Base-by-base conservation (phyloP, 2,888 invertebrate genomes). In the Boloria euphrosyne region DNA sequence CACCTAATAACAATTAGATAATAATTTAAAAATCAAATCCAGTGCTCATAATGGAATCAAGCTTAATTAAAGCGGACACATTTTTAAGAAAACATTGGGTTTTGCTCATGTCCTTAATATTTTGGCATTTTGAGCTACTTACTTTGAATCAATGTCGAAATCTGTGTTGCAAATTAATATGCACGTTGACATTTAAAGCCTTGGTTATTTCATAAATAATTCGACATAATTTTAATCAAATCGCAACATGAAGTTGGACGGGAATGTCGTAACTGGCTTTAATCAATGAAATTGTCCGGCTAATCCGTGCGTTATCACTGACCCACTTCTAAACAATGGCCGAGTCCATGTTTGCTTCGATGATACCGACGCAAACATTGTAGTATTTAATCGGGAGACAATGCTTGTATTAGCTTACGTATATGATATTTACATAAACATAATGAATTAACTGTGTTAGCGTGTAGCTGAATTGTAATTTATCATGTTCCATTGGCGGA, bases 251-350 rank as follows among this genome's bases (percentile, higher is more conserved):
- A 63, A 22, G 27, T 51, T 13, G 53, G 65, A 60, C 57, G 43
- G 49, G 44, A 64, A 66, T 74, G 66, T 65, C 68, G 67, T 69
- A 65, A 76, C 74, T 69, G 70, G 70, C 68, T 73, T 76, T 80
- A 79, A 83, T 82, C 82, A 81, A 80, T 78, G 77, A 75, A 78
- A 78, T 78, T 77, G 75, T 65, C 70, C 66, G 68, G 73, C 70
- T 83, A 79, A 84, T 83, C 81, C 79, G 63, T 53, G 65, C 73
- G 75, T 78, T 84, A 83, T 84, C 80, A 75, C 63, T 79, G 82
- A 77, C 83, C 85, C 69, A 84, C 75, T 81, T 84, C 68, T 70
- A 63, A 65, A 78, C 79, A 80, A 77, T 78, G 70, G 69, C 57
- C 68, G 71, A 76, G 73, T 77, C 59, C 52, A 72, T 63, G 63